Percentiles rank a stretch among this genome's conserved stretches.
Evolutionary conservation across 2,888 invertebrate genomes (phyloP).

Genomic region (Acanthosepion lycidas): DNA sequence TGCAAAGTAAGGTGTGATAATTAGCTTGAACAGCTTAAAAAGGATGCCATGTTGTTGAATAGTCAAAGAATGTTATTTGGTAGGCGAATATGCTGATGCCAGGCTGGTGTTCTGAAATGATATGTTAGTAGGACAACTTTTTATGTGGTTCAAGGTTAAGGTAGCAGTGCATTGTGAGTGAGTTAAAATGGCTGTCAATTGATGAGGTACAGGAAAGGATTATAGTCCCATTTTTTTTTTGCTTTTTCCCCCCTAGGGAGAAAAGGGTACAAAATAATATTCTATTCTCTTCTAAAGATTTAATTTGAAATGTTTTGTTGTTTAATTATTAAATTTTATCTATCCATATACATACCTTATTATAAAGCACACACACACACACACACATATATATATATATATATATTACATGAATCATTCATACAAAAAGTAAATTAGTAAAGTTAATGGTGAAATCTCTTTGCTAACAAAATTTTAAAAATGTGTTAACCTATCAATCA

Average conservation of each 20-base stretch:
- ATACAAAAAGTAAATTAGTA: no score
- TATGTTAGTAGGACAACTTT: not conserved
- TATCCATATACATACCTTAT: not conserved
- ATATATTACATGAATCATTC: not conserved
- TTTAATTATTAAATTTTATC: not conserved
- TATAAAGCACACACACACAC: not conserved
- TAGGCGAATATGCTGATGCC: not conserved
- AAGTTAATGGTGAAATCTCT: no score
- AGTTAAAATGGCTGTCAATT: not conserved
- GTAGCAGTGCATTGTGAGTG: not conserved
- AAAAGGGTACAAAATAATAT: not conserved
- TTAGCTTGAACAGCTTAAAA: not conserved
- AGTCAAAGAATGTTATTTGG: not conserved
- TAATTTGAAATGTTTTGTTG: no score
- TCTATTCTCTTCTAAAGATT: no score
- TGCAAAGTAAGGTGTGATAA: no score
- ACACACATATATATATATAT: constrained; percentile 8
- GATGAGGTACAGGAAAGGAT: no score
- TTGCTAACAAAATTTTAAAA: no score
- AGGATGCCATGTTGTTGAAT: not conserved
- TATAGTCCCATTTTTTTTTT: no score
- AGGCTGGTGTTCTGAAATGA: not conserved
- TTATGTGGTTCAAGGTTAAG: not conserved
- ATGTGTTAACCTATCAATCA: no score
- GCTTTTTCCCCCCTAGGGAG: no score